Evolutionary conservation across 1,140 invertebrate species (phyloP), one percentile per base, ranked within the genome.

Genomic region (Calliphora vicina): DNA sequence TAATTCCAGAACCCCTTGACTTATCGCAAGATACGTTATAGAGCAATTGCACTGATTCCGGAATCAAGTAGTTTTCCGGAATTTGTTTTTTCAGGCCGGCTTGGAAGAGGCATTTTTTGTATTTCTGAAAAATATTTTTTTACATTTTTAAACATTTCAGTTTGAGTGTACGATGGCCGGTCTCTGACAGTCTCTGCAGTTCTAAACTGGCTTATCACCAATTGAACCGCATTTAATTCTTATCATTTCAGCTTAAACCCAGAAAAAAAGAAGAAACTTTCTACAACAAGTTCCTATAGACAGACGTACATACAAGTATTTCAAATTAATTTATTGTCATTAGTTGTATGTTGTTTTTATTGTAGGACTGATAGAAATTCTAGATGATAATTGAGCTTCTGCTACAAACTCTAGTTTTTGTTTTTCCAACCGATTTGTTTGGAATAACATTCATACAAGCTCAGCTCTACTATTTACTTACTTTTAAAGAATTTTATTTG

Each of bases 1-100:
- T 85, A 94, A 83, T 92, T 93, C 0, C 94, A 93, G 84, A 90
- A 91, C 9, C 94, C 93, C 0, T 85, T 95, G 76, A 93, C 92
- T 1, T 95, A 94, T 87, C 91, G 91, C 1, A 93, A 93, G 4
- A 91, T 91, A 81, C 88, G 93, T 23, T 92, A 90, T 74, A 90
- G 92, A 0, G 90, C 87, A 8, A 89, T 92, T 0, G 90, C 92
- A 15, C 94, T 91, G 84, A 83, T 94, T 83, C 93, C 93, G 0
- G 86, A 87, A 42, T 92, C 94, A 80, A 89, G 92, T 82, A 94
- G 94, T 84, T 87, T 86, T 0, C 87, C 85, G 2, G 89, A 94
- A n/a, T n/a, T n/a, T n/a, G n/a, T n/a, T n/a, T n/a, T n/a, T n/a
- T n/a, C n/a, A n/a, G n/a, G n/a, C n/a, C n/a, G n/a, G n/a, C n/a